These are phyloP conservation scores for Campylomormyrus numenius DNA, from an alignment of 2,113 vertebrate species.

Conservation along the genomic window DNA sequence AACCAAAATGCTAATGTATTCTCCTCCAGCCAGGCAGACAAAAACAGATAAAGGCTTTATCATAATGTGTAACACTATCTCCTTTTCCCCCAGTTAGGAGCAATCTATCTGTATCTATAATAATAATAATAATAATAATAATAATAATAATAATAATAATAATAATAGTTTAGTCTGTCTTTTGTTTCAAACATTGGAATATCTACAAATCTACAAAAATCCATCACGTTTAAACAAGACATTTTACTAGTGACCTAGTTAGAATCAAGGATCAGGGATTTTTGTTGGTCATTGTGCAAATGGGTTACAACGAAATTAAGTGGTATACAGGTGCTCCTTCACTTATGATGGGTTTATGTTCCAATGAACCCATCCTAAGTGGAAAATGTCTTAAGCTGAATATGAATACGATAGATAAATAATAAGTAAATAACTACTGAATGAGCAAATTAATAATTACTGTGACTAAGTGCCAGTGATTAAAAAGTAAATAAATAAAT, in stretches of 20 bases:
- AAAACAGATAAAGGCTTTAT: background rate
- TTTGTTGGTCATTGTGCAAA: background rate
- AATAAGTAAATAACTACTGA: background rate
- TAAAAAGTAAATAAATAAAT: background rate
- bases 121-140: background rate
- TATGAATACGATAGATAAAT: background rate
- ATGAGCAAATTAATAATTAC: background rate
- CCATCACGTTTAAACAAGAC: background rate
- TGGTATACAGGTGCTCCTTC: background rate
- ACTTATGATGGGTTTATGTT: background rate
- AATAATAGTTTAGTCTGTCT: background rate
- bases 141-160: background rate
- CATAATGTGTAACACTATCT: background rate
- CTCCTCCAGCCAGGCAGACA: background rate
- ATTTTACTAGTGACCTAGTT: background rate
- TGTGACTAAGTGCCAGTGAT: background rate
- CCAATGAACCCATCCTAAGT: background rate
- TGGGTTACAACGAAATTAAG: background rate
- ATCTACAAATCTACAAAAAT: conserved; percentile 15
- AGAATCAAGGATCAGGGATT: background rate
- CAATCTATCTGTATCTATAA: background rate
- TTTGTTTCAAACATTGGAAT: conserved; percentile 11
- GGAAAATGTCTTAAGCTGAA: background rate
- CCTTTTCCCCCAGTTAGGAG: background rate
- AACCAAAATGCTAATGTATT: conserved; percentile 3